Percentiles rank a stretch among this genome's conserved stretches.
phyloP scores from a whole-genome alignment of 1,140 invertebrate species.

The Bursaphelenchus mucronatus region DNA sequence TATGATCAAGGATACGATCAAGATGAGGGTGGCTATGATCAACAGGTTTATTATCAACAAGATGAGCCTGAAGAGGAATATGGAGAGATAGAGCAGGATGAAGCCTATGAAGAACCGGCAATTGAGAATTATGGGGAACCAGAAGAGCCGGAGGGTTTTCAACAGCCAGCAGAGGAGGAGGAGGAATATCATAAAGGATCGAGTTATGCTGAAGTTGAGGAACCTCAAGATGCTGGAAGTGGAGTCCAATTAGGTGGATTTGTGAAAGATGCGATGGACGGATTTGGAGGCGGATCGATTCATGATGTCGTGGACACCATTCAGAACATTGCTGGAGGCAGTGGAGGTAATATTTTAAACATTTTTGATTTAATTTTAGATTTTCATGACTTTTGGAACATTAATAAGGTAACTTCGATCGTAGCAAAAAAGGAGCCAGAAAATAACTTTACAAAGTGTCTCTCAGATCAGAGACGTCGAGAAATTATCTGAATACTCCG shows the following conservation, averaged over 20 bases:
- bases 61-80: constrained; percentile 3
- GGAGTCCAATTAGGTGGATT: constrained; percentile 16
- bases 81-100: constrained; percentile 17
- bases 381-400: constrained; percentile 11
- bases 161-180: constrained; percentile 1
- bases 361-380: constrained; percentile 4
- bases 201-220: constrained; percentile 23
- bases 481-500: no score
- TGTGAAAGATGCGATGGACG: constrained; percentile 39
- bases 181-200: constrained; percentile 13
- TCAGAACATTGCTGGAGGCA: constrained; percentile 40
- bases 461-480: no score
- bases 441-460: no score
- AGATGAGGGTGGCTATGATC: background rate
- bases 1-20: no score
- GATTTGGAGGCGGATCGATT: constrained; percentile 48
- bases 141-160: constrained; percentile 24
- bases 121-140: constrained; percentile 1
- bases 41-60: constrained; percentile 11
- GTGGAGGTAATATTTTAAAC: constrained; percentile 24
- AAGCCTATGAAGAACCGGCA: constrained; percentile 17
- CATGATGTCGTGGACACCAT: constrained; percentile 36
- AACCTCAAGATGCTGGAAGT: constrained; percentile 1
- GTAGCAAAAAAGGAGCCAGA: no score
- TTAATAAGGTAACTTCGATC: no score